Conservation (phyloP, 2,113 vertebrate genomes). For the Heptranchias perlo region DNA sequence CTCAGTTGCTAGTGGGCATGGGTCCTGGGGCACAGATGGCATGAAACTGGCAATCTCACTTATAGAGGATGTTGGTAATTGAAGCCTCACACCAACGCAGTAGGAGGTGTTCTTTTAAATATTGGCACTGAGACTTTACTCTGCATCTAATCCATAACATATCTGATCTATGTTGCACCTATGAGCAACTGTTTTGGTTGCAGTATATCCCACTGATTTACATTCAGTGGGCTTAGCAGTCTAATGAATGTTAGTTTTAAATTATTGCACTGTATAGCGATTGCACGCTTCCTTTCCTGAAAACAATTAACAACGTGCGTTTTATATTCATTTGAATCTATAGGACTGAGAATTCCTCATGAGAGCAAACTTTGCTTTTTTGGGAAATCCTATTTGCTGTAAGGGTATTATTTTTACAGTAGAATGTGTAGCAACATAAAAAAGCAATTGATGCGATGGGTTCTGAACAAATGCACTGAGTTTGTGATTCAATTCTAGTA, state of each 20-base stretch:
- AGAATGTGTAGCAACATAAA: background rate
- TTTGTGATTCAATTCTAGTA: background rate
- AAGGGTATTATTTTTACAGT: background rate
- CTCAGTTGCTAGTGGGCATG: background rate
- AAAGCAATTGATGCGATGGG: background rate
- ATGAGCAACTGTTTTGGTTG: background rate
- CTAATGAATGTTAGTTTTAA: background rate
- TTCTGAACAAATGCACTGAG: background rate
- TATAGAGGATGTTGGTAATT: slow-evolving; percentile 22
- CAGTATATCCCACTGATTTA: background rate
- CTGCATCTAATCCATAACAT: slow-evolving; percentile 13
- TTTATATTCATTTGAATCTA: background rate
- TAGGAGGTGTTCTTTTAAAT: background rate
- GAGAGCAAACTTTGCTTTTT: background rate
- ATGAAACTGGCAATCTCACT: slow-evolving; percentile 12
- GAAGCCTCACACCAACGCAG: slow-evolving; percentile 30
- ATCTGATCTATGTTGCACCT: background rate
- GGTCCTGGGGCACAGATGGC: slow-evolving; percentile 26
- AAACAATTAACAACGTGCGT: background rate
- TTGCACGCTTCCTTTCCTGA: background rate
- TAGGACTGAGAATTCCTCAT: no score
- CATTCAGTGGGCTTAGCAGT: background rate
- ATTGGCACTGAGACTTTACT: slow-evolving; percentile 18
- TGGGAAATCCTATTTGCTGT: background rate
- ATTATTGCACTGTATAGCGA: background rate